phyloP scores from a whole-genome alignment of 2,888 invertebrate genomes.

The Blastobasis adustella region DNA sequence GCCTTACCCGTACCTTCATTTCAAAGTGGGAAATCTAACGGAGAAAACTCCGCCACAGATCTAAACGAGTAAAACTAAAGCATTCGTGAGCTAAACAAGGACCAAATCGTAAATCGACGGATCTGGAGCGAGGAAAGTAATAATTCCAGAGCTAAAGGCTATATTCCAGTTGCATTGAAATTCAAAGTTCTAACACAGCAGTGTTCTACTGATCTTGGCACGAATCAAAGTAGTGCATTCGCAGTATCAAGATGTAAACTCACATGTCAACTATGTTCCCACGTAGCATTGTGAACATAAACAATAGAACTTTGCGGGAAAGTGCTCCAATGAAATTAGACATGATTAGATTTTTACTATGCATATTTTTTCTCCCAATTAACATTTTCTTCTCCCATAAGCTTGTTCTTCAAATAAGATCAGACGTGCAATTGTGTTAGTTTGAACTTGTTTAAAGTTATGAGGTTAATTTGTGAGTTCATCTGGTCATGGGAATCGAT shows the following conservation, averaged over 20 bases:
- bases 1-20: too few relatives aligned
- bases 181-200: not conserved
- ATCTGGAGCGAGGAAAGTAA: too few relatives aligned
- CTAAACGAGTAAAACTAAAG: too few relatives aligned
- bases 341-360: not conserved
- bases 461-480: not conserved
- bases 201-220: slow-evolving; percentile 21
- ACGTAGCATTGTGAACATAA: slow-evolving; percentile 16
- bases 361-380: slow-evolving; percentile 2
- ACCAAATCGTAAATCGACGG: too few relatives aligned
- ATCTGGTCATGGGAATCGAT: slow-evolving; percentile 13
- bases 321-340: slow-evolving; percentile 15
- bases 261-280: slow-evolving; percentile 20
- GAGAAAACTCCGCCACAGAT: too few relatives aligned
- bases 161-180: too few relatives aligned
- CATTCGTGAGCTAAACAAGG: too few relatives aligned
- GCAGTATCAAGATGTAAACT: slow-evolving; percentile 8
- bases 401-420: not conserved
- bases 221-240: slow-evolving; percentile 21
- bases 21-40: too few relatives aligned
- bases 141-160: too few relatives aligned
- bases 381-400: slow-evolving; percentile 1
- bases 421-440: not conserved
- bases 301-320: slow-evolving; percentile 19
- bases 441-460: not conserved